Base-by-base conservation (phyloP, 2,113 vertebrate genomes). In the Hippolais icterina region DNA sequence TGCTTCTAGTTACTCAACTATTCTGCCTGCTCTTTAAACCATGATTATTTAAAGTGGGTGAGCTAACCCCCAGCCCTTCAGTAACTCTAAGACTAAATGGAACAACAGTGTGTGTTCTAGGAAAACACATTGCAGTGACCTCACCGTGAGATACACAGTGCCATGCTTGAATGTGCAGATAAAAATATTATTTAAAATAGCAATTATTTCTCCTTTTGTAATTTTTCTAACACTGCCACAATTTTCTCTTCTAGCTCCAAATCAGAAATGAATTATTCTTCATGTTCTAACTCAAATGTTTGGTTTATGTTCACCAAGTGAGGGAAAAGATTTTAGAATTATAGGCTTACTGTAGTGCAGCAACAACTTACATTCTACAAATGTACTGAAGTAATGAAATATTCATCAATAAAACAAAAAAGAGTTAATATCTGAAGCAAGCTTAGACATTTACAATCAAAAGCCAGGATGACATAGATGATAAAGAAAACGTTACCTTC, bases 371-470 rank as follows among this genome's bases (percentile, higher is more conserved):
- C 41, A 80, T 92, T 79, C 88, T 70, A 83, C 65, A 75, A 93
- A 90, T 61, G 68, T 80, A 70, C 59, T 59, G 54, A 91, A 89
- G 89, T 81, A 49, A 97, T 96, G 95, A 96, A 97, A 96, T 97
- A 96, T 96, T 97, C 95, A 97, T 97, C 94, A 97, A 93, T 93
- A 96, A 96, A 97, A 95, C 80, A 95, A 95, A 94, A 97, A 96
- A 71, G 83, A 96, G 93, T 96, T 94, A 96, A 96, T 92, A 95
- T 94, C 88, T 95, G 94, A 96, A 69, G 86, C 93, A 93, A 80
- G 89, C 56, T 70, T 85, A 91, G 89, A 88, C 82, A 92, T 94
- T 90, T 94, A 95, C 87, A 97, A 96, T 94, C 75, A 90, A 96
- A 97, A 97, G 83, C 63, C 63, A 93, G 87, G 87, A 95, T 95